Evolutionary conservation across 92 coral and sea anemone genomes (phyloP).

Genomic region (Parazoanthus swiftii): DNA sequence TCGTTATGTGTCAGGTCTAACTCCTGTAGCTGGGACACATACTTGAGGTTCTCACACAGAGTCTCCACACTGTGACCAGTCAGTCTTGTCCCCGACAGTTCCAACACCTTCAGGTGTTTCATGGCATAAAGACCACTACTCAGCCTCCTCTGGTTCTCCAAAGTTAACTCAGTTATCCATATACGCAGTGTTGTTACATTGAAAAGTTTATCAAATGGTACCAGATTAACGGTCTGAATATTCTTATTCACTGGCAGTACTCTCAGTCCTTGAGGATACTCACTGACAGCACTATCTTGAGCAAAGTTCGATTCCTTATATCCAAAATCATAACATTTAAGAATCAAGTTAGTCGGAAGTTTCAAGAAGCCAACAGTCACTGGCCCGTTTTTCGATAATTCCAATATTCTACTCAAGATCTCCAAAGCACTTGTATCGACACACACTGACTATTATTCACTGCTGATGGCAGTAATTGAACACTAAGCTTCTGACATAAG

Average conservation of each 20-base stretch:
- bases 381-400: not conserved
- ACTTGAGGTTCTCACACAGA: not conserved
- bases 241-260: not conserved
- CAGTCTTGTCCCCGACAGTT: not conserved
- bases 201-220: not conserved
- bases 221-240: not conserved
- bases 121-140: not conserved
- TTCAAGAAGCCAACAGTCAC: not conserved
- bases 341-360: not conserved
- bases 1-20: not conserved
- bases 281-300: not conserved
- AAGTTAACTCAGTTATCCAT: not conserved
- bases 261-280: slow-evolving; percentile 12
- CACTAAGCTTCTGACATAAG: not conserved
- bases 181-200: not conserved
- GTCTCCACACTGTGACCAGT: not conserved
- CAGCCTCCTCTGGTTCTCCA: not conserved
- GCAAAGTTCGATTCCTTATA: too few species aligned
- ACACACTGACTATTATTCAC: not conserved
- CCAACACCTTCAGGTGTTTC: not conserved
- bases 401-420: not conserved
- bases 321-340: not conserved
- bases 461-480: not conserved
- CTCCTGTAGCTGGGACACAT: not conserved
- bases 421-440: not conserved